Base-by-base conservation (phyloP, 2,797 vertebrate species). In the Smutsia gigantea region DNA sequence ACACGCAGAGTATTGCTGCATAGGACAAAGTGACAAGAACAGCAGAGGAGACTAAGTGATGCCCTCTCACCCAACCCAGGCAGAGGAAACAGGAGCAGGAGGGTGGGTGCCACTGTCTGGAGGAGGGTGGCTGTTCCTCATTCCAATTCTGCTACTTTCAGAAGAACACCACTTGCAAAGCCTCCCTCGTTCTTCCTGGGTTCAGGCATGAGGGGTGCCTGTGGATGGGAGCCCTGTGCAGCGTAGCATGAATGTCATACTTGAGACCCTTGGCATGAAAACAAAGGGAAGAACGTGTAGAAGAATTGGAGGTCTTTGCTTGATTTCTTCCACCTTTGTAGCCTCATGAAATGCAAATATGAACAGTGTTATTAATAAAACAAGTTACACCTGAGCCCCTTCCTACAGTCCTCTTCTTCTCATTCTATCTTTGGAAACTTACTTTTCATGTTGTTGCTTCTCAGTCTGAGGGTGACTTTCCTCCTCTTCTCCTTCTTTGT, bases 201-300 rank as follows among this genome's bases (percentile, higher is more conserved):
- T 53, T 59, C 34, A 12, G 61, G n/a, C 13, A 15, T 1, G 57
- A 39, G 10, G 17, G 27, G 1, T 61, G 2, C 51, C 75, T 59
- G 46, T 12, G 53, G 23, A 19, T 4, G 9, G 42, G 25, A 0
- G 6, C 25, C 17, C 0, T 4, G 2, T 2, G 2, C 4, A 39
- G 72, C 42, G 13, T 10, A 2, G 7, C 59, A 66, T 77, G 72
- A 34, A 21, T 2, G 2, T 64, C 68, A 14, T 6, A 51, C 31
- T 25, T 53, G 68, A 25, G 55, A 53, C 3, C 17, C 25, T 37
- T 53, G 14, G 10, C 63, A 4, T 29, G 64, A 64, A 92, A 85
- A 29, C 17, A 34, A 59, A 87, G 31, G 31, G 17, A 84, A 90
- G 34, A 71, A 15, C 18, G 51, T 4, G 1, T 7, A 37, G 27